Conservation (phyloP, 2,797 vertebrate species). For the Momotus momota region DNA sequence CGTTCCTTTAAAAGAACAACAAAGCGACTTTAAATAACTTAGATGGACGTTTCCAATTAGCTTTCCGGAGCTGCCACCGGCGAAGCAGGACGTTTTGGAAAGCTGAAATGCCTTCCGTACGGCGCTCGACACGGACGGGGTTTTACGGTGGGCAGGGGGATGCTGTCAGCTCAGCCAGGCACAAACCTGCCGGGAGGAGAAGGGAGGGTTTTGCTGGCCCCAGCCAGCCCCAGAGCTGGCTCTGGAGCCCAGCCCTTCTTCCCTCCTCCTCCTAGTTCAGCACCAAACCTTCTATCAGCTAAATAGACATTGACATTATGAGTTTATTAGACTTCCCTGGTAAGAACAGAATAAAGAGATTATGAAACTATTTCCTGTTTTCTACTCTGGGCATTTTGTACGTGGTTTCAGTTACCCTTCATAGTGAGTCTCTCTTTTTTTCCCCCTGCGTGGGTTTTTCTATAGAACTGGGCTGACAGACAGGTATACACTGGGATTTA, state of each 20-base stretch:
- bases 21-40: not conserved
- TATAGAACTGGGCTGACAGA: constrained; percentile 42
- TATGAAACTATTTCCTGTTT: not conserved
- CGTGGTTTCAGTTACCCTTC: not conserved
- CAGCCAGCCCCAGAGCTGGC: not conserved
- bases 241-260: not conserved
- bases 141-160: not conserved
- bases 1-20: not conserved
- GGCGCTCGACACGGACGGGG: rapidly evolving
- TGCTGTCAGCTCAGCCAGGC: not conserved
- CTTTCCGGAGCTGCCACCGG: not conserved
- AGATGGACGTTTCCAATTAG: not conserved
- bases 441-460: not conserved
- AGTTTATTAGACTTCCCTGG: not conserved
- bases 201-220: not conserved
- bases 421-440: not conserved
- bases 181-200: not conserved
- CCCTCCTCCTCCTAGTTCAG: not conserved
- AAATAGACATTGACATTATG: not conserved
- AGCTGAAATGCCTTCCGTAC: not conserved
- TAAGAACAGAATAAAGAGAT: not conserved
- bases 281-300: not conserved
- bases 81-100: not conserved
- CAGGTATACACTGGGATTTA: constrained; percentile 48
- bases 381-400: not conserved